Base-by-base conservation (phyloP, 2,113 vertebrate species). In the Tonatia bakeri region DNA sequence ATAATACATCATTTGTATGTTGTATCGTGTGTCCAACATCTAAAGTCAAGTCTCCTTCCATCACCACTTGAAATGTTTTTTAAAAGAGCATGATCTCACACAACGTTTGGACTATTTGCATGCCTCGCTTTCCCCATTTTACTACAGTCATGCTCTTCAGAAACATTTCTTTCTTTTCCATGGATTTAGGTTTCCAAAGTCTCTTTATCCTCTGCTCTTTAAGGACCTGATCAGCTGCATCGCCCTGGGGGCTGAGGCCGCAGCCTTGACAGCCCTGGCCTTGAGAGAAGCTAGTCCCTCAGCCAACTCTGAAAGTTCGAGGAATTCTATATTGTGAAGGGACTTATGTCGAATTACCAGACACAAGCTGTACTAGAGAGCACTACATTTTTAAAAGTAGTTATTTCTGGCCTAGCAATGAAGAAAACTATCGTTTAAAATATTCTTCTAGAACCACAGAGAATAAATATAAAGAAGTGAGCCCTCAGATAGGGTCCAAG, bases 381-480 rank as follows among this genome's bases (percentile, higher is more conserved):
- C 59, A 79, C 5, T n/a, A n/a, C n/a, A n/a, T 38, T 83, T 84
- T 90, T 69, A 20, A 50, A 85, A 90, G 47, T 40, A 43, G 17
- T 88, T 94, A 43, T 86, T 19, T 76, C 61, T 77, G 43, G 6
- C 31, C 73, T 65, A 17, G 14, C 9, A 79, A 84, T 31, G 13
- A 86, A 80, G 69, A 90, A 76, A 87, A 83, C 38, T 40, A 91
- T 54, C 36, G n/a, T 87, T 86, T 90, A 69, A 92, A 47, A 33
- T 87, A 91, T 17, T 86, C 69, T 67, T 93, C 24, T 28, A 88
- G 36, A 89, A 94, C 17, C 50, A 94, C 14, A 95, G 33, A 93
- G 19, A 91, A 50, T 3, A 38, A 94, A 47, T n/a, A 50, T 38
- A 79, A 94, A 79, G 54, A 94, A 94, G 38, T 33, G 80, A 94